Evolutionary conservation across 2,113 vertebrate genomes (phyloP).

Genomic region (Acanthisitta chloris): DNA sequence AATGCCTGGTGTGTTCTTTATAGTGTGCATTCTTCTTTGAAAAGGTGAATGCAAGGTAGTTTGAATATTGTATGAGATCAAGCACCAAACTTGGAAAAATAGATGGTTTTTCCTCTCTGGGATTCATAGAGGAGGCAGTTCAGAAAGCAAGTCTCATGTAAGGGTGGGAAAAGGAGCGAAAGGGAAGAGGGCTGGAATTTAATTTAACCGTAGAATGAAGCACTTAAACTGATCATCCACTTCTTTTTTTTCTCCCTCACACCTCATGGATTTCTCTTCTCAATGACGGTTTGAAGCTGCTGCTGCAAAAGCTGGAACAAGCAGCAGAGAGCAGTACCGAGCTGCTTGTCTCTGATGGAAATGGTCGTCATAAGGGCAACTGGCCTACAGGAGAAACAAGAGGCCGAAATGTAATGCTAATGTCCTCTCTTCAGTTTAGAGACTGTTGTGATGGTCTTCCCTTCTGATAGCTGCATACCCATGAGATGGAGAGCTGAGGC

Average conservation of each 20-base stretch:
- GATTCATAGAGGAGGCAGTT: background rate
- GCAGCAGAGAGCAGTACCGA: conserved; percentile 62
- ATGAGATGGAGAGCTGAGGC: background rate
- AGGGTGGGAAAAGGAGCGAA: background rate
- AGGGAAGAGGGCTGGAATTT: background rate
- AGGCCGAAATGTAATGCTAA: background rate
- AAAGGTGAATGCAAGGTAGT: background rate
- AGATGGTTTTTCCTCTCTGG: background rate
- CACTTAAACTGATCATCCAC: background rate
- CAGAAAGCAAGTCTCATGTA: background rate
- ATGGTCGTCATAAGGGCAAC: background rate
- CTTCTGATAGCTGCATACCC: background rate
- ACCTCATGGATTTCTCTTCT: background rate
- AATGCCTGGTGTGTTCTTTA: background rate
- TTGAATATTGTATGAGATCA: background rate
- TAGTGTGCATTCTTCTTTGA: background rate
- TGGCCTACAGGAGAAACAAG: background rate
- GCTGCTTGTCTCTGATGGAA: background rate
- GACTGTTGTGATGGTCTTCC: background rate
- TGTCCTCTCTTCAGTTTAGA: background rate
- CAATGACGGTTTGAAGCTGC: background rate
- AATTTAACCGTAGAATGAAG: background rate
- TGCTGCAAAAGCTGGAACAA: conserved; percentile 1
- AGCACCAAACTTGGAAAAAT: background rate
- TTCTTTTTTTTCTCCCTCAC: background rate